phyloP scores from a whole-genome alignment of 1,140 invertebrate species.

The Scaptomyza pallida region DNA sequence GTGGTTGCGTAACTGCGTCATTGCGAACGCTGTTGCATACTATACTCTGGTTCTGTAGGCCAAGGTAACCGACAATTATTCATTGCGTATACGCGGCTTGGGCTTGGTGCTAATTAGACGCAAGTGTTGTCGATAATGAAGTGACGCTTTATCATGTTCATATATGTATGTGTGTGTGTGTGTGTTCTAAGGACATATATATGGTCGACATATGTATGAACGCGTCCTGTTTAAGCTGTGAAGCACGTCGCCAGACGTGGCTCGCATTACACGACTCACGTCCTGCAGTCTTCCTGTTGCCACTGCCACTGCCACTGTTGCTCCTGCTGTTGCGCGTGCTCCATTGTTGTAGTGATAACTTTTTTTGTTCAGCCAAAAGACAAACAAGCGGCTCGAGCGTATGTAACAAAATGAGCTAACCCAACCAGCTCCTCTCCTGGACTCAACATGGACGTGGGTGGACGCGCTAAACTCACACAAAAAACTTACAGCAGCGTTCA shows the following conservation, averaged over 20 bases:
- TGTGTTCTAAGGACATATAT: conserved; percentile 7
- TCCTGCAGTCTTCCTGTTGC: background rate
- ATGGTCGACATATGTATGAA: conserved; percentile 35
- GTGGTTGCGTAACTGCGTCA: background rate
- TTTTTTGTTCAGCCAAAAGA: conserved; percentile 22
- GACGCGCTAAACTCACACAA: background rate
- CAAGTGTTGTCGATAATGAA: conserved; percentile 66
- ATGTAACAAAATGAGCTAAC: conserved; percentile 17
- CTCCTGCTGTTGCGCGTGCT: conserved; percentile 26
- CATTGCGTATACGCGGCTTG: conserved; percentile 67
- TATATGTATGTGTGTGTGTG: too few relatives aligned
- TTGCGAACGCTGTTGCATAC: background rate
- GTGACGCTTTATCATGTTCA: conserved; percentile 18
- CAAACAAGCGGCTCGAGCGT: conserved; percentile 28
- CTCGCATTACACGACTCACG: conserved; percentile 30
- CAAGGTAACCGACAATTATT: conserved; percentile 62
- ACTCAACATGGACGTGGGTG: background rate
- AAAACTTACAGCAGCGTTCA: conserved; percentile 7
- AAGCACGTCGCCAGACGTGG: conserved; percentile 52
- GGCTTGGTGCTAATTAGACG: conserved; percentile 63
- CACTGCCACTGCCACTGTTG: too few relatives aligned
- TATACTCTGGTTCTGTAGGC: background rate
- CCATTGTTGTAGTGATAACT: conserved; percentile 40
- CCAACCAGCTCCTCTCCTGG: background rate
- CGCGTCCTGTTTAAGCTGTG: conserved; percentile 45